These are phyloP conservation scores for Neogale vison DNA, from an alignment of 2,113 vertebrate genomes.

Conservation along the genomic window DNA sequence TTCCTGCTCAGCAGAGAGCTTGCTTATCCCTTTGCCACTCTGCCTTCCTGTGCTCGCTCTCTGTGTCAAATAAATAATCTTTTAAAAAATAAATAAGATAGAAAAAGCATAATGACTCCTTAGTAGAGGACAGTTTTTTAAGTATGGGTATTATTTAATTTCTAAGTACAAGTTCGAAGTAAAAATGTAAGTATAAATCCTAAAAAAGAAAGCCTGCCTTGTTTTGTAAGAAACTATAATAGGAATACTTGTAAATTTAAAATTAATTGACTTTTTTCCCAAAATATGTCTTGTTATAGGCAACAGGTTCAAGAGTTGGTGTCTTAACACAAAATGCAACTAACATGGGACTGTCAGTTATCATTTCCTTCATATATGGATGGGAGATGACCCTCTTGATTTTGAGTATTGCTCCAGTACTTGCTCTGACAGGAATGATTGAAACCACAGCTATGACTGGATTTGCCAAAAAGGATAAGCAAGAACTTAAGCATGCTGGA, in stretches of 20 bases:
- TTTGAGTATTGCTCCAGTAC: slow-evolving; percentile 63
- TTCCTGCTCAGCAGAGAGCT: background rate
- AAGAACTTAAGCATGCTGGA: slow-evolving; percentile 59
- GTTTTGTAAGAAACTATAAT: slow-evolving; percentile 11
- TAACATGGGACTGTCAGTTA: slow-evolving; percentile 70
- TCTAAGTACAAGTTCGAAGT: slow-evolving; percentile 10
- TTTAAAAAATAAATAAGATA: background rate
- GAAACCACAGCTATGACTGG: slow-evolving; percentile 59
- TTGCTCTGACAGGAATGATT: slow-evolving; percentile 71
- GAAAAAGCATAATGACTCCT: background rate
- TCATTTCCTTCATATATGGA: slow-evolving; percentile 64
- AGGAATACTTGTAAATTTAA: slow-evolving; percentile 11
- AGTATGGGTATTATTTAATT: slow-evolving; percentile 16
- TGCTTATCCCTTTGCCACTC: background rate
- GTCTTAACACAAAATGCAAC: slow-evolving; percentile 67
- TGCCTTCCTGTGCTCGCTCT: background rate
- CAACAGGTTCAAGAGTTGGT: slow-evolving; percentile 70
- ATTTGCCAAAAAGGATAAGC: slow-evolving; percentile 73
- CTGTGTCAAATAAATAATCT: no score
- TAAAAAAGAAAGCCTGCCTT: background rate
- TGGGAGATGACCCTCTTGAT: slow-evolving; percentile 79
- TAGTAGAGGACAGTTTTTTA: background rate
- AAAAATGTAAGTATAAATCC: background rate
- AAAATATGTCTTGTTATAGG: slow-evolving; percentile 57
- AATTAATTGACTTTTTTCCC: background rate